Conservation (phyloP, 2,797 vertebrate species). For the Halcyon smyrnensis region DNA sequence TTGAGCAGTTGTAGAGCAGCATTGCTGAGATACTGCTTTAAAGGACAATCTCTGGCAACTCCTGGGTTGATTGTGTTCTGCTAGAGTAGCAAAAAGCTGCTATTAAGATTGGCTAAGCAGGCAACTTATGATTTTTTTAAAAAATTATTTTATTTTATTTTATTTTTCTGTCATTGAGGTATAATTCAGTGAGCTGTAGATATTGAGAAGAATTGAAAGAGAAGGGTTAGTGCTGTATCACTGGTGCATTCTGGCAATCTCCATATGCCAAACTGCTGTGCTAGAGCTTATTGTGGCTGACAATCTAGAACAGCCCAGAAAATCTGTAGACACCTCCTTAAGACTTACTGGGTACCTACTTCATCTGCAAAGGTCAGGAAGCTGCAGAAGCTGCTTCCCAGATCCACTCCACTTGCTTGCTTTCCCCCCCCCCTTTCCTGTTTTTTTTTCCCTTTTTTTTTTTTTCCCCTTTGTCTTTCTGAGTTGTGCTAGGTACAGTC, state of each 20-base stretch:
- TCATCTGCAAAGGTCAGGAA: neutral
- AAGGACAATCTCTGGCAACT: neutral
- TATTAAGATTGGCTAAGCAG: neutral
- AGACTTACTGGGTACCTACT: neutral
- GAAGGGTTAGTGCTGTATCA: neutral
- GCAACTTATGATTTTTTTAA: neutral
- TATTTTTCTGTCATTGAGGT: neutral
- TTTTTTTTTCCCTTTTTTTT: no score
- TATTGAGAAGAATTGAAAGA: neutral
- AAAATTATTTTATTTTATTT: no score
- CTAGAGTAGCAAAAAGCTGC: neutral
- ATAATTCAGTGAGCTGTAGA: neutral
- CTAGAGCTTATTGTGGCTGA: neutral
- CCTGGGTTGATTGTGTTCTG: neutral
- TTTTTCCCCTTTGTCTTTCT: no score
- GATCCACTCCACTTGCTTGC: neutral
- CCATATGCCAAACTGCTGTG: neutral
- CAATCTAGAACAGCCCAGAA: neutral
- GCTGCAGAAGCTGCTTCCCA: neutral
- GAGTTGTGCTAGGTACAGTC: neutral
- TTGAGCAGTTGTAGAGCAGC: neutral
- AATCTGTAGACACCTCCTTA: neutral
- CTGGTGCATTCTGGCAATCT: neutral
- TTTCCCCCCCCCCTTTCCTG: no score
- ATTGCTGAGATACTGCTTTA: neutral